phyloP scores from a whole-genome alignment of 2,113 vertebrate genomes.

The Chascanopsetta lugubris region DNA sequence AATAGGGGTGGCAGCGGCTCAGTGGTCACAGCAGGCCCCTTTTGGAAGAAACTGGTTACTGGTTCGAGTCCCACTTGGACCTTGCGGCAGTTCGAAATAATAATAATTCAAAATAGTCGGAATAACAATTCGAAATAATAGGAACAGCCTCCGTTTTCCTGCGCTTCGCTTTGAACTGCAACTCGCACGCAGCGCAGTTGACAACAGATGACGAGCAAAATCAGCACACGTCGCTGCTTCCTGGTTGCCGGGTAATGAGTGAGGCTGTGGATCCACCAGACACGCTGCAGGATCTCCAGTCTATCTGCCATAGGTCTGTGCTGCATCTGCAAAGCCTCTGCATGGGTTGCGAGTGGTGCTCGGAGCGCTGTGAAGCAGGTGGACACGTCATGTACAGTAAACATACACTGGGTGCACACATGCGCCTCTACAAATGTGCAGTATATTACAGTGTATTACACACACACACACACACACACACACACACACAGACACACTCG shows the following conservation, averaged over 20 bases:
- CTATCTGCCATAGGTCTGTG: conserved; percentile 51
- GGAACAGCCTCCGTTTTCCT: too few species aligned
- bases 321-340: conserved; percentile 52
- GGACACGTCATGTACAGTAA: conserved; percentile 19
- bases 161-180: too few species aligned
- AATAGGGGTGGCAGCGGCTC: too few species aligned
- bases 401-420: conserved; percentile 40
- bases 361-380: conserved; percentile 36
- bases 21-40: too few species aligned
- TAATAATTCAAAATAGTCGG: too few species aligned
- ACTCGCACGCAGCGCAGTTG: too few species aligned
- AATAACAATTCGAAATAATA: too few species aligned
- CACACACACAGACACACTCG: conserved; percentile 34
- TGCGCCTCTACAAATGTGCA: conserved; percentile 20
- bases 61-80: too few species aligned
- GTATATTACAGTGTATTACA: conserved; percentile 15
- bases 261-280: neutral
- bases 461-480: conserved; percentile 39
- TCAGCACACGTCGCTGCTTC: neutral
- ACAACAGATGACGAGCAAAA: too few species aligned
- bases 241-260: neutral
- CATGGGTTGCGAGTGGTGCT: conserved; percentile 35
- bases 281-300: conserved; percentile 17
- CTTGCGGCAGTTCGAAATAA: too few species aligned
- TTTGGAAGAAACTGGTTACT: too few species aligned